Percentiles rank a stretch among this genome's conserved stretches.
Conservation (phyloP, 2,113 vertebrate species). For the Patagioenas fasciata region DNA sequence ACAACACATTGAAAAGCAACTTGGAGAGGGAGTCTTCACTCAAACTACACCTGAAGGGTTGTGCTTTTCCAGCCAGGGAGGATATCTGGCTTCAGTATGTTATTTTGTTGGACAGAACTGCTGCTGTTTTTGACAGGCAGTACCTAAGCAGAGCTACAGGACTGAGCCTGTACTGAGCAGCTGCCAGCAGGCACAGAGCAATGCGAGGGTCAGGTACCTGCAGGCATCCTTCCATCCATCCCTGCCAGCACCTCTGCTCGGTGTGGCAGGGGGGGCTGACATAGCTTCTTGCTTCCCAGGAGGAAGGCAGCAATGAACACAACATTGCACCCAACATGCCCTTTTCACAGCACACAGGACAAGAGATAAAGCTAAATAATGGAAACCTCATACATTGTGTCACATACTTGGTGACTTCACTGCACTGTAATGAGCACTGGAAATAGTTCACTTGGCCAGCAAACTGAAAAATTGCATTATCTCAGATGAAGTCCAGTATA, state of each 20-base stretch:
- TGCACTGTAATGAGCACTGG: neutral
- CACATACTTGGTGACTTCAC: neutral
- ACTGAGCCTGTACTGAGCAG: neutral
- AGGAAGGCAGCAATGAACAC: neutral
- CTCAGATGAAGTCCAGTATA: neutral
- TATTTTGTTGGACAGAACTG: neutral
- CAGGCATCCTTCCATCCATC: neutral
- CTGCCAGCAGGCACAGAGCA: neutral
- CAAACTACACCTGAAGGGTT: neutral
- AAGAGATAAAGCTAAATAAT: neutral
- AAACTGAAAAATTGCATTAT: neutral
- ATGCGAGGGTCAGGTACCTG: neutral
- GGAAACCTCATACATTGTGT: neutral
- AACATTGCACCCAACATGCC: neutral
- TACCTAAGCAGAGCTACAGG: neutral
- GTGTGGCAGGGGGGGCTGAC: neutral
- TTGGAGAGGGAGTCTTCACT: neutral
- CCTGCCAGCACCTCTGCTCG: neutral
- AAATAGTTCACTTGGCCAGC: neutral
- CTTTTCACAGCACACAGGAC: neutral
- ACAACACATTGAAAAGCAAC: neutral
- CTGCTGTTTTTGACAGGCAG: neutral
- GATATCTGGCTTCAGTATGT: neutral
- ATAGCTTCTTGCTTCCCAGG: fast-evolving
- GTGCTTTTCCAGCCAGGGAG: neutral